phyloP scores from a whole-genome alignment of 2,888 invertebrate genomes.

The Himalopsyche japonica region DNA sequence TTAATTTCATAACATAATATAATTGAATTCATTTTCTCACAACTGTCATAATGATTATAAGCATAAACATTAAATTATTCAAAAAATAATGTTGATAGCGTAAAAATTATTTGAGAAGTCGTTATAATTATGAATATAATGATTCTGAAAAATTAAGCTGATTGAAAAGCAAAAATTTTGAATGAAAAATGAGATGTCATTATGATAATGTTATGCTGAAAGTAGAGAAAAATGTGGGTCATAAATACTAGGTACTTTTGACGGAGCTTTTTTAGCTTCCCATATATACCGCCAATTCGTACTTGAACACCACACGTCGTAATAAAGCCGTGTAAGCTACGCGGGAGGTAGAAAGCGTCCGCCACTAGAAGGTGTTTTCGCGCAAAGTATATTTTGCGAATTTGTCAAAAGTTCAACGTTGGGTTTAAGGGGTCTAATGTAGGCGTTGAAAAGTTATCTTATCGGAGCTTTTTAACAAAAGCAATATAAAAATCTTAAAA shows the following conservation, averaged over 20 bases:
- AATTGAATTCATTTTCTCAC: no score
- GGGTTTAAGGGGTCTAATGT: conserved; percentile 43
- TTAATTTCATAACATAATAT: no score
- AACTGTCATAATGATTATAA: no score
- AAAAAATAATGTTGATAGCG: no score
- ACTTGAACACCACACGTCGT: conserved; percentile 23
- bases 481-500: background rate
- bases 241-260: conserved; percentile 31
- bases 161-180: no score
- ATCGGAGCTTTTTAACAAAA: conserved; percentile 41
- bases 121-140: no score
- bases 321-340: background rate
- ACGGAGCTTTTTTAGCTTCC: conserved; percentile 13
- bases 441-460: conserved; percentile 52
- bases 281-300: conserved; percentile 32
- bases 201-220: no score
- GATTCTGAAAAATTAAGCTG: no score
- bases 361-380: background rate
- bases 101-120: no score
- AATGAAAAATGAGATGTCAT: no score
- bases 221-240: background rate
- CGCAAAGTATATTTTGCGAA: conserved; percentile 30
- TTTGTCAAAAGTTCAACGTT: conserved; percentile 38
- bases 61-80: no score
- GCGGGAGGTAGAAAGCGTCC: background rate